These are phyloP conservation scores for Didymodactylos carnosus DNA, from an alignment of 2,888 invertebrate genomes.

Conservation along the genomic window DNA sequence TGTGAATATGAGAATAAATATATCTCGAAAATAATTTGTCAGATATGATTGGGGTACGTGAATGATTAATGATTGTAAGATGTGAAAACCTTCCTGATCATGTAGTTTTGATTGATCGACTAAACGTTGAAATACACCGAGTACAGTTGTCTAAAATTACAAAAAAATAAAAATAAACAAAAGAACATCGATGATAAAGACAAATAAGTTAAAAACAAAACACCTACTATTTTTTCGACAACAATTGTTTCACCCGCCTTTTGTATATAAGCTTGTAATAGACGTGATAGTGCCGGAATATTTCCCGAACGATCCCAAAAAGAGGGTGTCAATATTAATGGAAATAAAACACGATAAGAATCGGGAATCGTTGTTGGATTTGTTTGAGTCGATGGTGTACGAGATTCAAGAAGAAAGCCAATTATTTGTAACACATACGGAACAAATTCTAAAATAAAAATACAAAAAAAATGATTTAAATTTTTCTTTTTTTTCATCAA, in stretches of 20 bases:
- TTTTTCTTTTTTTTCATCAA: slow-evolving; percentile 9
- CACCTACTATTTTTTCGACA: slow-evolving; percentile 11
- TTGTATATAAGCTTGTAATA: slow-evolving; percentile 64
- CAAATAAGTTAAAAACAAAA: background rate
- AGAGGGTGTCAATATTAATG: slow-evolving; percentile 65
- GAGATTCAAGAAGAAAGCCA: slow-evolving; percentile 58
- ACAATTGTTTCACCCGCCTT: slow-evolving; percentile 50
- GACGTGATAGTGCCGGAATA: slow-evolving; percentile 71
- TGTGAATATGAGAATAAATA: slow-evolving; percentile 77
- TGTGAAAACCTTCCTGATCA: slow-evolving; percentile 82
- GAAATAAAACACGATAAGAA: slow-evolving; percentile 68
- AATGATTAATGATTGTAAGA: slow-evolving; percentile 64
- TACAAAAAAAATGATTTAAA: no score
- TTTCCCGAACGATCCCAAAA: slow-evolving; percentile 85
- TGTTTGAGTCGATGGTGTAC: slow-evolving; percentile 17
- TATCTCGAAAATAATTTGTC: slow-evolving; percentile 57
- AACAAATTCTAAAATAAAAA: slow-evolving; percentile 56
- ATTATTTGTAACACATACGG: slow-evolving; percentile 96
- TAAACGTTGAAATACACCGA: slow-evolving; percentile 87
- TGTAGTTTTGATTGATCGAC: slow-evolving; percentile 69
- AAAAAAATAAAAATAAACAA: background rate
- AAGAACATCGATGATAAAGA: background rate
- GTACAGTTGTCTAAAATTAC: slow-evolving; percentile 40
- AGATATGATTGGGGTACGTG: slow-evolving; percentile 60
- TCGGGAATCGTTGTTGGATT: slow-evolving; percentile 40